Conservation (phyloP, 2,888 invertebrate species). For the Ophion slaviceki region DNA sequence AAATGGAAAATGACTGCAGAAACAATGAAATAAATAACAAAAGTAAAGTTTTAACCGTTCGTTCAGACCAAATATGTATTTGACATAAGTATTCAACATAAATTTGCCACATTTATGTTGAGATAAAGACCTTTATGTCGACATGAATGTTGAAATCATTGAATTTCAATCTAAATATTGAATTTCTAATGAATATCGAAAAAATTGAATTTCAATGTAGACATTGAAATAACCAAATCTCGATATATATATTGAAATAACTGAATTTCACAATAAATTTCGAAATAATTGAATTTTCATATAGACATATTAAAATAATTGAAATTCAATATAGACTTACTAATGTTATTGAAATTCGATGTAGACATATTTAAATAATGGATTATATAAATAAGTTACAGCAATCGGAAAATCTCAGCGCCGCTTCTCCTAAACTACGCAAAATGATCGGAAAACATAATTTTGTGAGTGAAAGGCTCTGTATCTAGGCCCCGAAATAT, state of each 20-base stretch:
- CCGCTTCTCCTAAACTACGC: too few species aligned
- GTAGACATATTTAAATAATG: neutral
- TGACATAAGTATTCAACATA: too few species aligned
- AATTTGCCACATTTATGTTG: neutral
- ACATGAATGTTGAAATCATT: neutral
- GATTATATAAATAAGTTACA: neutral
- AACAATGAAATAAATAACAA: too few species aligned
- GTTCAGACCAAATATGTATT: too few species aligned
- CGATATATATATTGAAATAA: neutral
- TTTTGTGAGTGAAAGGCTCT: neutral
- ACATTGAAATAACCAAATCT: neutral
- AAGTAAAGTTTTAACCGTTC: too few species aligned
- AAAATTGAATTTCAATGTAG: neutral
- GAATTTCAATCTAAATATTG: neutral
- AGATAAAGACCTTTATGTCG: too few species aligned
- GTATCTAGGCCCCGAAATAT: constrained; percentile 18
- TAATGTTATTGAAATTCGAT: neutral
- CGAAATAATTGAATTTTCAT: neutral
- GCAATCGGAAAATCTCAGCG: neutral
- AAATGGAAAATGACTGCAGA: too few species aligned
- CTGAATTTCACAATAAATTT: neutral
- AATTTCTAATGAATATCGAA: neutral
- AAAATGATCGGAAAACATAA: neutral
- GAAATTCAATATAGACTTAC: neutral
- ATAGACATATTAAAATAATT: neutral